These are phyloP conservation scores for Platycheirus albimanus DNA, from an alignment of 2,888 invertebrate genomes.

Conservation along the genomic window DNA sequence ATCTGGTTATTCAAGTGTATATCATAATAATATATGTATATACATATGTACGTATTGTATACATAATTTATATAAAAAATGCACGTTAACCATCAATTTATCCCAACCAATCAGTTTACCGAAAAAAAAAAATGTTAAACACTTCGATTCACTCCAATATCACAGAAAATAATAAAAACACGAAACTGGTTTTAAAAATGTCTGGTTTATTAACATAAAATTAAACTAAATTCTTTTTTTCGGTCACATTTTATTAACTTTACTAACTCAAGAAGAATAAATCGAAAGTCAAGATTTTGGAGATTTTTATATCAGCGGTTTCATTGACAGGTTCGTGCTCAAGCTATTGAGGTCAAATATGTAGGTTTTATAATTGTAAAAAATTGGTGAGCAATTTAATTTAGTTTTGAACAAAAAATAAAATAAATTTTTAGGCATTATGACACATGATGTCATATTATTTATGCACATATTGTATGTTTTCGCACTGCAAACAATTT, in stretches of 20 bases:
- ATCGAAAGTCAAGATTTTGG: slow-evolving; percentile 25
- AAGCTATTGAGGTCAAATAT: slow-evolving; percentile 19
- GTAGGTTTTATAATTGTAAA: not conserved
- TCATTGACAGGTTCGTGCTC: not conserved
- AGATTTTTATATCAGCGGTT: no score
- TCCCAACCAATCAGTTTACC: slow-evolving; percentile 49
- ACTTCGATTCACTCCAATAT: slow-evolving; percentile 51
- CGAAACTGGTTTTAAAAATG: slow-evolving; percentile 32
- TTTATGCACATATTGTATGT: no score
- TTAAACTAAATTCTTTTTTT: slow-evolving; percentile 6
- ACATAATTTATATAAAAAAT: not conserved
- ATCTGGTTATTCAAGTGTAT: not conserved
- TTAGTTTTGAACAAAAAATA: no score
- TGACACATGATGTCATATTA: no score
- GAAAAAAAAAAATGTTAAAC: slow-evolving; percentile 44
- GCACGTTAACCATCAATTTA: slow-evolving; percentile 34
- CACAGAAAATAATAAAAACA: slow-evolving; percentile 17
- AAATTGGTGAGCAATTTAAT: not conserved
- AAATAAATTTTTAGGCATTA: no score
- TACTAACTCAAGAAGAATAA: not conserved
- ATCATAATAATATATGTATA: not conserved
- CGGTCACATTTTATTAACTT: not conserved
- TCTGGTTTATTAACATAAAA: slow-evolving; percentile 61
- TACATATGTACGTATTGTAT: not conserved
- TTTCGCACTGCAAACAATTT: no score